A percentile compares a stretch with the other conserved stretches of the same genome.
These are phyloP conservation scores for Camelus bactrianus DNA, from an alignment of 2,113 vertebrate species.

Conservation along the genomic window DNA sequence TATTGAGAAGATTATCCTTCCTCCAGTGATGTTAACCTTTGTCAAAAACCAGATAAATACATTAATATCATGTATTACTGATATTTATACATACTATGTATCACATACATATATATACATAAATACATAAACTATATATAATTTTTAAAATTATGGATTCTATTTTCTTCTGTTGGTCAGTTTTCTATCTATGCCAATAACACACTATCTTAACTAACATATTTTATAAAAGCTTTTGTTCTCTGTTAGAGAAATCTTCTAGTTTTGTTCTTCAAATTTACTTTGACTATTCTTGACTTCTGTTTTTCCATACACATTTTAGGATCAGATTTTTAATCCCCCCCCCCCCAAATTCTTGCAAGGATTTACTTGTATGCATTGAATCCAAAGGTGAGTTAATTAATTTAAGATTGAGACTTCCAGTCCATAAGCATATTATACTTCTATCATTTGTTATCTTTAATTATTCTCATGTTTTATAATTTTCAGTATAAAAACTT, in stretches of 20 bases:
- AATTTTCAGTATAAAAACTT: background rate
- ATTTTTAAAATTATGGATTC: background rate
- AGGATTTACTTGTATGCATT: background rate
- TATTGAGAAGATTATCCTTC: background rate
- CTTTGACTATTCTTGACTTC: background rate
- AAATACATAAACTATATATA: background rate
- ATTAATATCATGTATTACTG: background rate
- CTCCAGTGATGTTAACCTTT: background rate
- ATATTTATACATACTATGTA: background rate
- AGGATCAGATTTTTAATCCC: background rate
- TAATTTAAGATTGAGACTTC: background rate
- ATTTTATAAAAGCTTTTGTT: background rate
- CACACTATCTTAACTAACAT: background rate
- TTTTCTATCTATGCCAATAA: background rate
- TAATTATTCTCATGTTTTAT: background rate
- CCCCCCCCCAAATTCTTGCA: background rate
- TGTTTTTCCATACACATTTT: background rate
- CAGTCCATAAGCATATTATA: background rate
- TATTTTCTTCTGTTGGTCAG: background rate
- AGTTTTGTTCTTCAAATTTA: background rate
- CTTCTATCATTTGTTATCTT: background rate
- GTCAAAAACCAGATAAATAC: background rate
- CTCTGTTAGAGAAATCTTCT: background rate
- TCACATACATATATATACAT: background rate
- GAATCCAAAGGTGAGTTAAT: background rate